These are phyloP conservation scores for Ypsolopha sequella DNA, from an alignment of 2,888 invertebrate genomes.

Conservation along the genomic window DNA sequence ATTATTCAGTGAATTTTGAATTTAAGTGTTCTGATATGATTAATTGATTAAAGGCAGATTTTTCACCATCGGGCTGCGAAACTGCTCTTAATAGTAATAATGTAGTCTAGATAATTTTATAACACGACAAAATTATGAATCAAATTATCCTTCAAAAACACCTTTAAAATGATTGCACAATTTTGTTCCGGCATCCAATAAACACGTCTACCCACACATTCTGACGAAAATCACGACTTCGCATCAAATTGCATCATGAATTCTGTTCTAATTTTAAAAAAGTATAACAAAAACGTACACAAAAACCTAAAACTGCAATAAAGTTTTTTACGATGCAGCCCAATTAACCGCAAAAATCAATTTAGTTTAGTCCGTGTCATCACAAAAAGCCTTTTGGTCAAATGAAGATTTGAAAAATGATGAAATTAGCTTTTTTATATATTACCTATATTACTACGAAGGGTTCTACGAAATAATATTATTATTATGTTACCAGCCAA, in stretches of 20 bases:
- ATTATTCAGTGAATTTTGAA: too few species aligned
- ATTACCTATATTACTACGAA: too few species aligned
- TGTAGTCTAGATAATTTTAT: too few species aligned
- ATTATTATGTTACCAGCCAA: too few species aligned
- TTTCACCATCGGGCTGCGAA: too few species aligned
- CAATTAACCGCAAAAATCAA: constrained; percentile 46
- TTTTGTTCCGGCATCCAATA: neutral
- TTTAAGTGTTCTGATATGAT: too few species aligned
- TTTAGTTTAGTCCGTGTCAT: constrained; percentile 46
- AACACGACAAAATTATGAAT: too few species aligned
- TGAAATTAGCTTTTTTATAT: neutral
- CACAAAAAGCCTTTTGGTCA: constrained; percentile 19
- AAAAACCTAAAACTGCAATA: constrained; percentile 31
- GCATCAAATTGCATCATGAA: constrained; percentile 12
- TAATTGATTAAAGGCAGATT: too few species aligned
- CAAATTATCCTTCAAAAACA: too few species aligned
- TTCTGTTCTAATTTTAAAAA: constrained; percentile 48
- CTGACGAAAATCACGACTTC: constrained; percentile 25
- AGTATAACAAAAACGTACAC: constrained; percentile 19
- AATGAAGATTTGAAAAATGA: constrained; percentile 12
- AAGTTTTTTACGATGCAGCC: constrained; percentile 39
- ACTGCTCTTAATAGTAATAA: too few species aligned
- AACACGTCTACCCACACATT: constrained; percentile 5
- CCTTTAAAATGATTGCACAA: neutral
- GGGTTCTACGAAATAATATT: too few species aligned